Conservation (phyloP, 1,140 invertebrate genomes). For the Bombus superbus region DNA sequence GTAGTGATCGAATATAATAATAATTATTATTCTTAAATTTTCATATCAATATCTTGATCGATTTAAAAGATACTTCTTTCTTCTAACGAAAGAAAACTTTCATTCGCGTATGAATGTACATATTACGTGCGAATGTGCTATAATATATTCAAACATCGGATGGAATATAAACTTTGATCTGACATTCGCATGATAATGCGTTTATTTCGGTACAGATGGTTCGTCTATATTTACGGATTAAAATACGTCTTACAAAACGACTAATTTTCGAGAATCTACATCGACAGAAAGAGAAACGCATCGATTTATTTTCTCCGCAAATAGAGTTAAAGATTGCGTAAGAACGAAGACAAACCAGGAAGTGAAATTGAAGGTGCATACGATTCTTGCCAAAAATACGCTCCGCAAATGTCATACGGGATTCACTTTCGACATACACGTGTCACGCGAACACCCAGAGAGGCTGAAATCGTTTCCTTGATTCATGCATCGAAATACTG, state of each 20-base stretch:
- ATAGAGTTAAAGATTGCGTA: constrained; percentile 20
- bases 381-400: constrained; percentile 41
- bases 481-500: constrained; percentile 50
- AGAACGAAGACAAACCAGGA: constrained; percentile 10
- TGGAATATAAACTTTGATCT: background rate
- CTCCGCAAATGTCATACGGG: constrained; percentile 4
- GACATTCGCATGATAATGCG: background rate
- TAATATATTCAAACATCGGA: no score
- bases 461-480: constrained; percentile 49
- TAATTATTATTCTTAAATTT: no score
- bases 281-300: background rate
- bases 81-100: no score
- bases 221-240: background rate
- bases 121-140: no score
- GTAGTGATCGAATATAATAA: no score
- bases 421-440: constrained; percentile 47
- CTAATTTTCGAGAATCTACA: background rate
- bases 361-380: constrained; percentile 15
- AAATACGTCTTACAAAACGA: background rate
- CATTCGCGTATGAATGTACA: no score
- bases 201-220: background rate
- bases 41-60: background rate
- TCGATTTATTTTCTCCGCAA: background rate
- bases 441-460: constrained; percentile 35
- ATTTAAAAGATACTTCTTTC: background rate